Conservation (phyloP, 2,797 vertebrate genomes). For the Lutjanus argentimaculatus region DNA sequence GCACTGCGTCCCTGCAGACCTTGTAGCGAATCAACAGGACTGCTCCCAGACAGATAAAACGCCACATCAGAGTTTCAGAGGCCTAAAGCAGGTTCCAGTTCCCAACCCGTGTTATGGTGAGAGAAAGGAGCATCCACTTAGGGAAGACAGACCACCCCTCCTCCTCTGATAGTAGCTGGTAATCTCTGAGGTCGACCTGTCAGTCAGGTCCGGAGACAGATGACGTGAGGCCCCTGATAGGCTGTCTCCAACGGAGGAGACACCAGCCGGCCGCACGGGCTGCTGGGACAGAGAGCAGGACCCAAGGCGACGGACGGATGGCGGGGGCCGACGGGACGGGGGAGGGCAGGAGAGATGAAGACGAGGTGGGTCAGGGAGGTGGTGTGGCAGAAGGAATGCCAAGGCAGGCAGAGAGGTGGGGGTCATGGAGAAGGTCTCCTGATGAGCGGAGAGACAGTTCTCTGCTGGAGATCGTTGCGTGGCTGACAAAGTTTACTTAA, state of each 20-base stretch:
- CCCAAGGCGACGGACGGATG: constrained; percentile 62
- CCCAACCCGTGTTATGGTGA: constrained; percentile 68
- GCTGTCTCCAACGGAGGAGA: constrained; percentile 81
- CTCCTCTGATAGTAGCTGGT: constrained; percentile 74
- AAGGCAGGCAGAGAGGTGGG: constrained; percentile 60
- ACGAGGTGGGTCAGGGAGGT: constrained; percentile 62
- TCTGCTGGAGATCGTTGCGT: constrained; percentile 79
- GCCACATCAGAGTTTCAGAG: constrained; percentile 60
- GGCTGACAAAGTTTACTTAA: constrained; percentile 91
- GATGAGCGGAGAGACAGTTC: constrained; percentile 75
- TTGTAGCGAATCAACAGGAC: constrained; percentile 75
- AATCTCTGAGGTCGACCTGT: constrained; percentile 81
- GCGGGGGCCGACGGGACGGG: constrained; percentile 9
- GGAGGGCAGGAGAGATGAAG: constrained; percentile 40
- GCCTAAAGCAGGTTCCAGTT: constrained; percentile 63
- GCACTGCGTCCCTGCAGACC: constrained; percentile 64
- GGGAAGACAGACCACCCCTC: constrained; percentile 58
- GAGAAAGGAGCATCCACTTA: constrained; percentile 78
- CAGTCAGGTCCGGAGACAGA: constrained; percentile 81
- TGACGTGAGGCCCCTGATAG: constrained; percentile 86
- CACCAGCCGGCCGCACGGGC: constrained; percentile 64
- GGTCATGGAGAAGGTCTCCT: constrained; percentile 72
- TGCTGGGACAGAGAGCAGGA: constrained; percentile 76
- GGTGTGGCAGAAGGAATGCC: constrained; percentile 75
- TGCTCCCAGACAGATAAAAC: constrained; percentile 78